Evolutionary conservation across 2,113 vertebrate species (phyloP), one percentile per base, ranked within the genome.

Genomic region (Hippocampus zosterae): DNA sequence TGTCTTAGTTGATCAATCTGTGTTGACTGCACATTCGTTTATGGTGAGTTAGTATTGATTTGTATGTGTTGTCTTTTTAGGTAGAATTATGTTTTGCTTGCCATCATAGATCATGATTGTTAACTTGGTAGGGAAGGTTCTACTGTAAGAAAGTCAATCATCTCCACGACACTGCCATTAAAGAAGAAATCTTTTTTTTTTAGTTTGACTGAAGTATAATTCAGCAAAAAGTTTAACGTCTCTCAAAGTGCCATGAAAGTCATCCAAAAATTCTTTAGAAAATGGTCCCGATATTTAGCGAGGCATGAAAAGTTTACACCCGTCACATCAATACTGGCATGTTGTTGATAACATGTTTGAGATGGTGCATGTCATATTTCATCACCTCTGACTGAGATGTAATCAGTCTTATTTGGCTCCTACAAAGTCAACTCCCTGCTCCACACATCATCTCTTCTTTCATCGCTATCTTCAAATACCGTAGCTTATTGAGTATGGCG

Each of bases 331-430:
- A 16, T 59, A 60, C 59, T 27, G 59, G 48, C 33, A n/a, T 10
- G 1, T 16, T 16, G 59, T 3, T 3, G 73, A 70, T 70, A 67
- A 73, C 48, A 62, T 33, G 25, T 53, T 41, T 21, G 74, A 67
- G 41, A 80, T 69, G 70, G 42, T 69, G 73, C 73, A 50, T 76
- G 80, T 85, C 75, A 72, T 64, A 74, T 78, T 76, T 80, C 82
- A 78, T 78, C 73, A 82, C 73, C 48, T 65, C 27, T 57, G 48
- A 69, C 40, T 59, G 70, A 50, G 64, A 71, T 74, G n/a, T 7
- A 37, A 48, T 67, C 46, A 37, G 18, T 8, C 27, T 73, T 44
- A 3, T 66, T 48, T 59, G 15, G 33, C 33, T 40, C 37, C 29
- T 40, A 56, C n/a, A 42, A 53, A 55, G 50, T 67, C 50, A 37